Base-by-base conservation (phyloP, 2,797 vertebrate genomes). In the Poeciliopsis gracilis region DNA sequence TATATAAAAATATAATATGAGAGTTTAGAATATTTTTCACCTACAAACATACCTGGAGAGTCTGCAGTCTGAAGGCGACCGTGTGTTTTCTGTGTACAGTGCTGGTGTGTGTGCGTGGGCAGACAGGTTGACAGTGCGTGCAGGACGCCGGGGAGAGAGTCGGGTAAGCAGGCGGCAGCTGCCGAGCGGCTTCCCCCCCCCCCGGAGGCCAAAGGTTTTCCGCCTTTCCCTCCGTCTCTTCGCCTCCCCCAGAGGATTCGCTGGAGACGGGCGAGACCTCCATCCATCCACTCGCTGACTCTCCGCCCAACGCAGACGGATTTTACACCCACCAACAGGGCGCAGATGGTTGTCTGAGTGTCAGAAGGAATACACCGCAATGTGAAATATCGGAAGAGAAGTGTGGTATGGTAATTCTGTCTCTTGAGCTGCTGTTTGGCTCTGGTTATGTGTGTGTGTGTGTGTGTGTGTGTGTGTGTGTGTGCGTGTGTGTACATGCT, bases 331-430 rank as follows among this genome's bases (percentile, higher is more conserved):
- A 87, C 82, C 84, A 87, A 72, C 81, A 78, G 79, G 66, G 82
- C 53, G 28, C 82, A 88, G 86, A 90, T 86, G 88, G 82, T 82
- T 84, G 75, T 87, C 78, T 79, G 84, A 76, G 80, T 90, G 89
- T 90, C 88, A 87, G 70, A 89, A 84, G 80, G 85, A 87, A 86
- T 87, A 82, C 49, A 67, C 70, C 73, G 77, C 57, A 81, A 86
- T 84, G 86, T 87, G 83, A 91, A 88, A 91, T 81, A 90, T 90
- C 85, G 66, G 82, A 87, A 86, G 46, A 59, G 86, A 90, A 81
- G 82, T 87, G 75, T 74, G 46, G 83, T 80, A 90, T 91, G 87
- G 87, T 87, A 90, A 91, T 93, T 77, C 69, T 80, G 75, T 86
- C 85, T 89, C 81, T 77, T 70, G 87, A 83, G 86, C 85, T 82